These are phyloP conservation scores for Ficedula albicollis DNA, from an alignment of 2,797 vertebrate genomes.

Conservation along the genomic window DNA sequence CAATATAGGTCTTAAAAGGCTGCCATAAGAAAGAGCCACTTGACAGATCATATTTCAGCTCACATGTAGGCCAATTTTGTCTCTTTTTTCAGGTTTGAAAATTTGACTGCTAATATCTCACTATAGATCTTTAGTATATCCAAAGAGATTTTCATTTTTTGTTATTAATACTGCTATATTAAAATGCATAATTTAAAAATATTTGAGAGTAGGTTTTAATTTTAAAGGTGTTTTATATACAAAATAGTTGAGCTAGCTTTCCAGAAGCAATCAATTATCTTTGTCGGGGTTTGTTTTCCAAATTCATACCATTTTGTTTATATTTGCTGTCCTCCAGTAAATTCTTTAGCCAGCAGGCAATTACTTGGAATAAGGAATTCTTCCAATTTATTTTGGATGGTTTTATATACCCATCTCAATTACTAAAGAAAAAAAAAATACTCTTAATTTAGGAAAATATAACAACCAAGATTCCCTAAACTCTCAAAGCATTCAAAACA, in stretches of 20 bases:
- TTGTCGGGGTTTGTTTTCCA: background rate
- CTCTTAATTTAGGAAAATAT: background rate
- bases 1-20: slow-evolving; percentile 77
- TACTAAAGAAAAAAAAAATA: background rate
- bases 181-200: background rate
- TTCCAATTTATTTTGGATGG: slow-evolving; percentile 10
- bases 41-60: slow-evolving; percentile 75
- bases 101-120: background rate
- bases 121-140: background rate
- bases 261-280: slow-evolving; percentile 7
- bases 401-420: background rate
- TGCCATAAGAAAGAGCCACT: slow-evolving; percentile 70
- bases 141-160: background rate
- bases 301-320: background rate
- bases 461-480: background rate
- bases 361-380: background rate
- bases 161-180: background rate
- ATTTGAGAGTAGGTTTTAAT: background rate
- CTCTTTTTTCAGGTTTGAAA: slow-evolving; percentile 17
- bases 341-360: background rate
- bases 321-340: background rate
- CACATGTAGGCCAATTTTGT: background rate
- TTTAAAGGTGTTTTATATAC: background rate
- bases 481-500: background rate
- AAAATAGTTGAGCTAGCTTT: background rate